Evolutionary conservation across 2,797 vertebrate genomes (phyloP), one percentile per base, ranked within the genome.

Genomic region (Enteromius unitaeniatus): DNA sequence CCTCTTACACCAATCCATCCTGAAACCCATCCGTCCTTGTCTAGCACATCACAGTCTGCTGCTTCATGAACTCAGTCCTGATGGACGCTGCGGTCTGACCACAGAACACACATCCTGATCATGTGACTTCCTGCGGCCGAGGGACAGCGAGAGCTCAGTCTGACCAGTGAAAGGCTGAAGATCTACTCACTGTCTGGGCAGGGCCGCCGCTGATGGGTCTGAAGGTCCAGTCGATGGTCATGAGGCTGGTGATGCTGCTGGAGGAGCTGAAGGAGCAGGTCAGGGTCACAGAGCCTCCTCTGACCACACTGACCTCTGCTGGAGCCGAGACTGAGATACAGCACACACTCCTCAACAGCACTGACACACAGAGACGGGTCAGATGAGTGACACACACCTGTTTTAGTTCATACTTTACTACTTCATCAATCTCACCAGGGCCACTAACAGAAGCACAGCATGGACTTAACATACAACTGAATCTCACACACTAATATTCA

Each of bases 151-250:
- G 8, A 5, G 7, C 14, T 1, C n/a, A 6, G 23, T 8, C 45
- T 49, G 69, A 19, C 26, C 69, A 17, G 3, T 26, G 40, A 14
- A 0, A 13, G 2, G 21, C 10, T n/a, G 13, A 28, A 28, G 60
- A 62, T 62, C 13, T 62, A 89, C 96, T 95, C 89, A 96, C 96
- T 0, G 92, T 90, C 55, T 94, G 91, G 21, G 96, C 92, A 0
- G 82, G 91, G 0, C 97, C 96, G 13, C 96, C 96, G 0, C 85
- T 55, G 70, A 92, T 87, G 0, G 95, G 94, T 6, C 92, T 94
- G 49, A 96, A 98, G 0, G 95, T 95, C 98, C 98, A 99, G 92
- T 97, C 95, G 0, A 98, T 92, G 0, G 89, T 92, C 90, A 97
- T 95, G 76, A 86, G 95, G 82, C 96, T 96, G 0, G 94, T 95